These are phyloP conservation scores for Andrena dorsata DNA, from an alignment of 2,888 invertebrate species.

Conservation along the genomic window DNA sequence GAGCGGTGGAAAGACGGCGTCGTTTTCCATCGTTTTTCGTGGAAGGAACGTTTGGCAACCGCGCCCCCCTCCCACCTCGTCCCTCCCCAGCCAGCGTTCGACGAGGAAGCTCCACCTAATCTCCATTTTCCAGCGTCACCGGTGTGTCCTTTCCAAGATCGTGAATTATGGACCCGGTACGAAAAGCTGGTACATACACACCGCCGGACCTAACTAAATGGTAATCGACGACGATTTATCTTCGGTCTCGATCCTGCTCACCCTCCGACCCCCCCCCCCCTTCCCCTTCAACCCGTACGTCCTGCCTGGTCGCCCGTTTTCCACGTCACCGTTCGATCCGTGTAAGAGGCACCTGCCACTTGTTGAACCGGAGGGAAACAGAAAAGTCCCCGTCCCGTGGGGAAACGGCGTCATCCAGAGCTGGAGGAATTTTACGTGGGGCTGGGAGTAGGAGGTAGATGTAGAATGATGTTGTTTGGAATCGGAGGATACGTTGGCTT, in stretches of 20 bases:
- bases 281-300: background rate
- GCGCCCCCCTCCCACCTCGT: background rate
- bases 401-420: conserved; percentile 7
- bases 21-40: conserved; percentile 19
- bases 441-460: background rate
- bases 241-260: conserved; percentile 63
- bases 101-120: conserved; percentile 60
- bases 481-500: too few relatives aligned
- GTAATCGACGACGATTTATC: conserved; percentile 77
- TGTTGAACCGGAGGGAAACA: conserved; percentile 69
- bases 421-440: background rate
- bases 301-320: conserved; percentile 26
- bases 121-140: conserved; percentile 69
- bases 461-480: too few relatives aligned
- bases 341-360: conserved; percentile 70
- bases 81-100: background rate
- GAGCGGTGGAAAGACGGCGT: conserved; percentile 17
- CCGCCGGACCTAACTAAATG: conserved; percentile 73
- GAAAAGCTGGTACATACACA: conserved; percentile 65
- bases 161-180: conserved; percentile 72
- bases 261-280: conserved; percentile 10
- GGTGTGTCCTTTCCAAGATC: conserved; percentile 64
- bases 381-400: conserved; percentile 38
- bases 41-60: conserved; percentile 31
- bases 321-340: conserved; percentile 68